Conservation (phyloP, 2,888 invertebrate species). For the Dicranocentrus wangi region DNA sequence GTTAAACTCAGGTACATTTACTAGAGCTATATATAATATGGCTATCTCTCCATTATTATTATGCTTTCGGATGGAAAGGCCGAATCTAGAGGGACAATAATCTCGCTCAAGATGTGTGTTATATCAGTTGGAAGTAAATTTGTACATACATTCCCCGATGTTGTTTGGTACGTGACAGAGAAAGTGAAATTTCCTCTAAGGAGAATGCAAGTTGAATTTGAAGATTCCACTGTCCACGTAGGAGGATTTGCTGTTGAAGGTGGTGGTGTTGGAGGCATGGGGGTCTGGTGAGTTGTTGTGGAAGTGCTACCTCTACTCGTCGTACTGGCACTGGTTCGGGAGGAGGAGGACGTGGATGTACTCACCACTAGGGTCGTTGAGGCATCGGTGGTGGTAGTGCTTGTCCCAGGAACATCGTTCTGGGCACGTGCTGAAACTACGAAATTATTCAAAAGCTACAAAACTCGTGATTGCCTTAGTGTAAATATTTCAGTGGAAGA, state of each 20-base stretch:
- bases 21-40: too few relatives aligned
- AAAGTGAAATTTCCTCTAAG: slow-evolving; percentile 53
- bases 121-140: too few relatives aligned
- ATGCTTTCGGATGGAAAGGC: too few relatives aligned
- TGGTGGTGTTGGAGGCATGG: slow-evolving; percentile 14
- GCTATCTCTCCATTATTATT: too few relatives aligned
- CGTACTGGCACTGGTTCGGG: slow-evolving; percentile 1
- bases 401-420: neutral
- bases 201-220: slow-evolving; percentile 51
- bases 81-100: too few relatives aligned
- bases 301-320: neutral
- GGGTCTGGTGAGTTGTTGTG: slow-evolving; percentile 17
- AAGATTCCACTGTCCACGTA: slow-evolving; percentile 51
- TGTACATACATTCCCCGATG: slow-evolving; percentile 30
- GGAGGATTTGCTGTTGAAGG: slow-evolving; percentile 12
- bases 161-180: slow-evolving; percentile 43
- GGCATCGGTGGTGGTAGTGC: slow-evolving; percentile 3
- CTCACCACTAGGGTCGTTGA: slow-evolving; percentile 3
- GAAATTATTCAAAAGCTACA: neutral
- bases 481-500: neutral
- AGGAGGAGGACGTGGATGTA: slow-evolving; percentile 3
- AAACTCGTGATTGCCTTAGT: too few relatives aligned
- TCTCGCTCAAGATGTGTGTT: too few relatives aligned
- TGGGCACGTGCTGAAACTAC: slow-evolving; percentile 39
- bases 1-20: too few relatives aligned